Conservation (phyloP, 2,113 vertebrate genomes). For the Taxidea taxus region DNA sequence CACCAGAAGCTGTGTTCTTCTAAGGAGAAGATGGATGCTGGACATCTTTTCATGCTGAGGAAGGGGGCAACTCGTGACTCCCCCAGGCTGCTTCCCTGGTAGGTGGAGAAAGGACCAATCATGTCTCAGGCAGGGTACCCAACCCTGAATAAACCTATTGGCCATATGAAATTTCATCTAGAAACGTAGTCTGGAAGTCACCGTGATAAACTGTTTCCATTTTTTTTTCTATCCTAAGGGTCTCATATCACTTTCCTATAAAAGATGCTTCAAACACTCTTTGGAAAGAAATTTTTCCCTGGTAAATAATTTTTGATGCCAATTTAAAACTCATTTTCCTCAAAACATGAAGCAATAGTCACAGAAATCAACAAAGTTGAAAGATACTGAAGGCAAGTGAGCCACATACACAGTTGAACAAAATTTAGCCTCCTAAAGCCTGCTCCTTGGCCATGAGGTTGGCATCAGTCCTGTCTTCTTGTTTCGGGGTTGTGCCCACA, state of each 20-base stretch:
- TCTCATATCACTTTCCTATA: not conserved
- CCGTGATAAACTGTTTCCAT: not conserved
- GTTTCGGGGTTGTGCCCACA: not conserved
- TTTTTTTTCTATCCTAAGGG: not conserved
- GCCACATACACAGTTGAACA: accelerated
- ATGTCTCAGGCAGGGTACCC: accelerated
- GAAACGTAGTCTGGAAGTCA: not conserved
- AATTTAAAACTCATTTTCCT: not conserved
- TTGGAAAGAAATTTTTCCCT: not conserved
- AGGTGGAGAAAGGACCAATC: not conserved
- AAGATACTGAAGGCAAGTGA: not conserved
- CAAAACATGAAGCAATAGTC: not conserved
- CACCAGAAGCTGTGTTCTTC: not conserved
- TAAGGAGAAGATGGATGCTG: not conserved
- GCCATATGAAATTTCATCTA: not conserved
- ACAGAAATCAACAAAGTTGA: not conserved
- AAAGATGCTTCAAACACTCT: not conserved
- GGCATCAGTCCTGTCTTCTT: not conserved
- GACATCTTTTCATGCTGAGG: no score
- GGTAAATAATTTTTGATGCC: not conserved
- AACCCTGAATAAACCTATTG: accelerated
- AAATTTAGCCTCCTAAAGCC: no score
- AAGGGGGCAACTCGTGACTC: accelerated
- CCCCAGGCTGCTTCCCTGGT: not conserved
- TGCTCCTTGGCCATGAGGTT: accelerated